Base-by-base conservation (phyloP, 1,140 invertebrate genomes). In the Euura lappo region DNA sequence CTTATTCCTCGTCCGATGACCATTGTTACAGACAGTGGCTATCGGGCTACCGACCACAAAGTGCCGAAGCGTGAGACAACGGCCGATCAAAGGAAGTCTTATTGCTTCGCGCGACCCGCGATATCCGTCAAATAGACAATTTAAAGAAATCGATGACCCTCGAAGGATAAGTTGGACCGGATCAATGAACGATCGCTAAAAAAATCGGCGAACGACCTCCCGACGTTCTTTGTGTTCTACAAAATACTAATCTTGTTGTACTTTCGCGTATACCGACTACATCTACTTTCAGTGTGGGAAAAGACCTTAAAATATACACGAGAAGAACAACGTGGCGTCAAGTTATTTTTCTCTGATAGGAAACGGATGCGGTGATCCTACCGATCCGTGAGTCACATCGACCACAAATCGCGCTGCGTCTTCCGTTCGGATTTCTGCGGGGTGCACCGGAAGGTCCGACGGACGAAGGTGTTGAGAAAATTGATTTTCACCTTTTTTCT, bases 1-100 rank as follows among this genome's bases (percentile, higher is more conserved):
- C 28, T 28, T 28, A 28, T 28, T 28, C 28, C 28, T 28, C 28
- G 28, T 28, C 28, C 1, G 28, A 28, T 28, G 28, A 1, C 28
- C 28, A 28, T 28, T 28, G 28, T 28, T 28, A 28, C 28, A 28
- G 28, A 28, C 28, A 28, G 28, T 28, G 28, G 28, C 28, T 28
- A 28, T 28, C 28, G 28, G 28, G 28, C 28, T 28, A 28, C 76
- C 81, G 79, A 77, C 74, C 78, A 77, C 78, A 77, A 79, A 81
- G 77, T 84, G 80, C 80, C 75, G 78, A 81, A 83, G 77, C 81
- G 82, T 79, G 82, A 82, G 82, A 83, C 81, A 81, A 82, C 78
- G 78, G 47, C 47, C 2, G 47, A 51, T n/a, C 7, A 51, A 51
- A 51, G 47, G 7, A n/a, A 51, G n/a, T 28, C 28, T 0, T 28